phyloP scores from a whole-genome alignment of 2,113 vertebrate genomes.

The Oxyura jamaicensis region DNA sequence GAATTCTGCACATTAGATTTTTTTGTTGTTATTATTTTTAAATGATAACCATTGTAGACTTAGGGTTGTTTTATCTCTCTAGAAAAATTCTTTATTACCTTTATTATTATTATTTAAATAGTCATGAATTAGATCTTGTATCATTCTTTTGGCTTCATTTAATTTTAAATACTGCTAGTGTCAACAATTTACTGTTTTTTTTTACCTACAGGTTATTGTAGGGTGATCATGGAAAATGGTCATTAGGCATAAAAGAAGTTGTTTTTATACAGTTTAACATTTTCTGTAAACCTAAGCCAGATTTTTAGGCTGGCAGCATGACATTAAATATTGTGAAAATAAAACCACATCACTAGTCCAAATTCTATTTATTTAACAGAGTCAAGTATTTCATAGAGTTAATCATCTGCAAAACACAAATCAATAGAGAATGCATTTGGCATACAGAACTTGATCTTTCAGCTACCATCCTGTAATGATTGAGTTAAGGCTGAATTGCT shows the following conservation, averaged over 20 bases:
- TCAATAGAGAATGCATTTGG: slow-evolving; percentile 5
- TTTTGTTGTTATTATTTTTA: neutral
- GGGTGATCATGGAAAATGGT: neutral
- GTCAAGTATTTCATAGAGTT: neutral
- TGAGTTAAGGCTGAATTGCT: neutral
- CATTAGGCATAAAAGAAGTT: neutral
- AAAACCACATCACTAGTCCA: neutral
- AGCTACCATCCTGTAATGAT: neutral
- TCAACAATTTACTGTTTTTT: neutral
- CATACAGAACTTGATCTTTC: neutral
- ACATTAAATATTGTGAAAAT: neutral
- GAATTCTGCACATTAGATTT: neutral
- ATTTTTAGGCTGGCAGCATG: neutral
- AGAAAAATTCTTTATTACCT: neutral
- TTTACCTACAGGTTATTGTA: neutral
- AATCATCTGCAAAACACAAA: slow-evolving; percentile 35
- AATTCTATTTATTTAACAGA: neutral
- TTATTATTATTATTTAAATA: neutral
- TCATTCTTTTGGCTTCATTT: neutral
- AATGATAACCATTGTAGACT: neutral
- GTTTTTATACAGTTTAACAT: neutral
- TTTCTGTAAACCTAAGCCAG: neutral
- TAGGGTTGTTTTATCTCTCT: neutral
- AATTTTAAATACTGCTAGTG: neutral
- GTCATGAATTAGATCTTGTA: neutral